phyloP scores from a whole-genome alignment of 2,113 vertebrate genomes.

The Varanus salvator region DNA sequence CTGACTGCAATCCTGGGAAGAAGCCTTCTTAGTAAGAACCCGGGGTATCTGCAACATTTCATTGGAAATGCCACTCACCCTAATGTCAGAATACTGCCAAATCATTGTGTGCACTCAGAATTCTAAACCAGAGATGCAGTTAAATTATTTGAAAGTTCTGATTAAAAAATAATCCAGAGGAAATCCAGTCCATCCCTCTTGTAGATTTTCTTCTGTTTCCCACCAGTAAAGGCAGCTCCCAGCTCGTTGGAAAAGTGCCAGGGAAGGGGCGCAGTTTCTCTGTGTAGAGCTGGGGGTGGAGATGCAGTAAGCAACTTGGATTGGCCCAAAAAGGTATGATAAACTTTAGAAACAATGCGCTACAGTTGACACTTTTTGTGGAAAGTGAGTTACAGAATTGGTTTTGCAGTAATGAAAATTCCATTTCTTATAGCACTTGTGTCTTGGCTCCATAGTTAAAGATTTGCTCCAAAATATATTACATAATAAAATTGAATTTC shows the following conservation, averaged over 20 bases:
- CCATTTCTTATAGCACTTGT: conserved; percentile 66
- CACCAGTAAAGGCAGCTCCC: neutral
- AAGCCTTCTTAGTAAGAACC: too few relatives aligned
- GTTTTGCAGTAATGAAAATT: conserved; percentile 74
- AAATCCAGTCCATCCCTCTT: neutral
- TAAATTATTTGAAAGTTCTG: neutral
- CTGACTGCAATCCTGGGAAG: too few relatives aligned
- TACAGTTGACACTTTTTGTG: conserved; percentile 45
- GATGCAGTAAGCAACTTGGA: neutral
- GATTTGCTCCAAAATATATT: conserved; percentile 65
- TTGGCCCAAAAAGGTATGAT: conserved; percentile 5
- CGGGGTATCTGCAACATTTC: too few relatives aligned
- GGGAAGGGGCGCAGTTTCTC: neutral
- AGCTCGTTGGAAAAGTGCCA: neutral
- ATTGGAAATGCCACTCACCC: too few relatives aligned
- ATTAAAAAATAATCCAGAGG: neutral
- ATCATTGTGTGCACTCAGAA: neutral
- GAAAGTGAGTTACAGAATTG: conserved; percentile 58
- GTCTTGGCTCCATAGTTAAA: conserved; percentile 57
- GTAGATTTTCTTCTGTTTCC: neutral
- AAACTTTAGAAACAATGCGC: conserved; percentile 36
- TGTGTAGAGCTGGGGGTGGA: too few relatives aligned
- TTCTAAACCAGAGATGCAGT: neutral
- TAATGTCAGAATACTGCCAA: too few relatives aligned
- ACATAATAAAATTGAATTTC: conserved; percentile 74